Evolutionary conservation across 2,113 vertebrate species (phyloP).

Genomic region (Oncorhynchus nerka): DNA sequence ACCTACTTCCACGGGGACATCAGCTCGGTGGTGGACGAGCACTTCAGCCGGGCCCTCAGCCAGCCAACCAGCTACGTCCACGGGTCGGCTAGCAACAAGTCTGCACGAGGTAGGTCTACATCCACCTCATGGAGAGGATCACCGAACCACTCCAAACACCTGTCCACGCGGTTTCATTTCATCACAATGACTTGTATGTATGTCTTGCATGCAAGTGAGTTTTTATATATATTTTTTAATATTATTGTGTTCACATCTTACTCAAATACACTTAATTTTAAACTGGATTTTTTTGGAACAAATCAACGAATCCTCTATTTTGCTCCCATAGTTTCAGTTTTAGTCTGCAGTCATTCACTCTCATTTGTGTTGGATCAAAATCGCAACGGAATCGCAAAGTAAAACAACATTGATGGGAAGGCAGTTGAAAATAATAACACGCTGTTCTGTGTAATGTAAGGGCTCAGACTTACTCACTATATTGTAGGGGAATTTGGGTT

Average conservation of each 20-base stretch:
- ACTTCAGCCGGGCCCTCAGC: conserved; percentile 96
- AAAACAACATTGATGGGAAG: neutral
- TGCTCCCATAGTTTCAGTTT: neutral
- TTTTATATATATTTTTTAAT: neutral
- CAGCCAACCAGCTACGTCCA: conserved; percentile 80
- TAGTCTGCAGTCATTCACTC: neutral
- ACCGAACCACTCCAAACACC: neutral
- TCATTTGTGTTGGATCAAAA: neutral
- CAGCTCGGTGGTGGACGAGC: conserved; percentile 94
- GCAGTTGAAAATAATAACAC: neutral
- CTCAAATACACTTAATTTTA: neutral
- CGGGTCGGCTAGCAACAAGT: conserved; percentile 72
- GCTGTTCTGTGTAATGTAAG: neutral
- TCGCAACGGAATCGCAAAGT: neutral
- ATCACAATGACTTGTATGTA: too few relatives aligned
- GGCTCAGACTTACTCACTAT: too few relatives aligned
- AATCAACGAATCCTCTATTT: neutral
- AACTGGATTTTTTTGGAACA: neutral
- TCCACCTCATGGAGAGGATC: conserved; percentile 70
- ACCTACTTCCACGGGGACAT: conserved; percentile 98
- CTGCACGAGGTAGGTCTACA: conserved; percentile 60
- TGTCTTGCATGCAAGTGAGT: too few relatives aligned
- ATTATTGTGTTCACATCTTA: neutral
- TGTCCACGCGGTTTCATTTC: neutral
- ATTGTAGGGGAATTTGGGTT: too few relatives aligned